Base-by-base conservation (phyloP, 2,888 invertebrate genomes). In the Lasioglossum villosulum region DNA sequence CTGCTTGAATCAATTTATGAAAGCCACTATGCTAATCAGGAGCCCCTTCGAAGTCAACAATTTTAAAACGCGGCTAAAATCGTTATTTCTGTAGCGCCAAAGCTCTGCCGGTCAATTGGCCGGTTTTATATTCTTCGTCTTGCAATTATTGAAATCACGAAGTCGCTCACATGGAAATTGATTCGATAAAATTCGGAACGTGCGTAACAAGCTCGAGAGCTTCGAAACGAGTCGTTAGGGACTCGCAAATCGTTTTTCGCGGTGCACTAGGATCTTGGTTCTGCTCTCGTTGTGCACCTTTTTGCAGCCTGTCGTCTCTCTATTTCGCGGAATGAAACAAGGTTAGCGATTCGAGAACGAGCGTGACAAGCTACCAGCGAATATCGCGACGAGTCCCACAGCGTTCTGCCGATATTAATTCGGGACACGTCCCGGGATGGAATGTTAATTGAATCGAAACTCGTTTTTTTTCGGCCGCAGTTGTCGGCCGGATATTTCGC, bases 391-490 rank as follows among this genome's bases (percentile, higher is more conserved):
- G 59, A 82, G 80, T 83, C 75, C 80, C 78, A 70, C 78, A 48
- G 73, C 80, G 59, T 72, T 45, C 63, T 59, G 79, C 87, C 72
- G 82, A 87, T 87, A 87, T 89, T 84, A 87, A 89, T 89, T 89
- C 83, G 70, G 87, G 88, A 83, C 83, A 82, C 73, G 82, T 76
- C 39, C 59, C 78, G 34, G 77, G 66, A 71, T 77, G 70, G 80
- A 89, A 89, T 87, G 89, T 87, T 86, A 87, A 89, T 89, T 77
- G 79, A 80, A 87, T 87, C 75, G 84, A 74, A 84, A 83, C 59
- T 19, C 52, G 14, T 37, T 72, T 73, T 78, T 78, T 78, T 52
- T 16, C 30, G 10, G 45, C 73, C 39, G 71, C 42, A 63, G 66
- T 23, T 59, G 48, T 48, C 48, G 23, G n/a, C 19, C 23, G 1